A percentile compares a stretch with the other conserved stretches of the same genome.
phyloP scores from a whole-genome alignment of 2,797 vertebrate species.

The Perdix hodgsoniae region DNA sequence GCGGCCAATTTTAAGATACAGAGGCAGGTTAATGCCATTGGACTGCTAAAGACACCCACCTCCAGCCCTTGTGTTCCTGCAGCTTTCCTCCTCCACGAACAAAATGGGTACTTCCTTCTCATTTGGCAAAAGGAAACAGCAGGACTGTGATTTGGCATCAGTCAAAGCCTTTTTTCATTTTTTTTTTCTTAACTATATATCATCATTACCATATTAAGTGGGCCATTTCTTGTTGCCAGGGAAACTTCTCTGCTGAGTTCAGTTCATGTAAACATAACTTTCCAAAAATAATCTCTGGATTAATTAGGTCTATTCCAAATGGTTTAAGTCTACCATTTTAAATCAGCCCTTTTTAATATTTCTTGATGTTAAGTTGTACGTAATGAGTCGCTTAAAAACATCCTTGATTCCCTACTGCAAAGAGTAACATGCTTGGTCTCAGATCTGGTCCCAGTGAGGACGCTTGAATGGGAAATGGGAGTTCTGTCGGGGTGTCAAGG shows the following conservation, averaged over 20 bases:
- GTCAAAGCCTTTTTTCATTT: constrained; percentile 15
- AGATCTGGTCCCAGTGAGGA: neutral
- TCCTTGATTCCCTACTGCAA: neutral
- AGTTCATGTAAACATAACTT: constrained; percentile 66
- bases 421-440: neutral
- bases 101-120: neutral
- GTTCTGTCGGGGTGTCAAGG: neutral
- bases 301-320: constrained; percentile 53
- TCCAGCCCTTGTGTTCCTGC: neutral
- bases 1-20: neutral
- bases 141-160: neutral
- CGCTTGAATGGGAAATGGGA: neutral
- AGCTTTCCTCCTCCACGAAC: constrained; percentile 7
- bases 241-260: constrained; percentile 63
- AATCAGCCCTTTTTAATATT: neutral
- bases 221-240: constrained; percentile 67
- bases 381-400: neutral
- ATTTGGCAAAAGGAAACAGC: neutral
- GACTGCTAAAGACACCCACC: neutral
- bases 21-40: neutral
- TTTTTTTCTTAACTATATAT: constrained; percentile 52
- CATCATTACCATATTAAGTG: constrained; percentile 72
- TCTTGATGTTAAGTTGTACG: neutral
- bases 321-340: neutral
- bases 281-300: constrained; percentile 71